Conservation (phyloP, 2,113 vertebrate genomes). For the Coryphaenoides rupestris region DNA sequence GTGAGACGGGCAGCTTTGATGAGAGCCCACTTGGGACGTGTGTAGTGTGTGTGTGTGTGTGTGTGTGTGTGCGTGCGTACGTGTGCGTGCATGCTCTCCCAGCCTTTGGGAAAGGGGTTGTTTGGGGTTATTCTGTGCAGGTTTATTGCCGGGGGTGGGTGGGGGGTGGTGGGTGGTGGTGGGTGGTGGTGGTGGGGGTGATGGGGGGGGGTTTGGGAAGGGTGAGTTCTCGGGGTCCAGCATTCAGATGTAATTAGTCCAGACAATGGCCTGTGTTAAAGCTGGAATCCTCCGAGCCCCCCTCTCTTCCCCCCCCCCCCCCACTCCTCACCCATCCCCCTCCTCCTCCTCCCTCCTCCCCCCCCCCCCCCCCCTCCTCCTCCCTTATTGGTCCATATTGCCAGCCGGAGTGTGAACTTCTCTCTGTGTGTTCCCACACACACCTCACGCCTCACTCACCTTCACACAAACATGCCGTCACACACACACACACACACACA, state of each 20-base stretch:
- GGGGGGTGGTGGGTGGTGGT: too few relatives aligned
- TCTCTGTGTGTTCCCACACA: too few relatives aligned
- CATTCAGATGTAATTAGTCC: slow-evolving; percentile 75
- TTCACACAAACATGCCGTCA: slow-evolving; percentile 42
- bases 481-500: too few relatives aligned
- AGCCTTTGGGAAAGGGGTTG: slow-evolving; percentile 61
- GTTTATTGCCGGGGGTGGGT: slow-evolving; percentile 21
- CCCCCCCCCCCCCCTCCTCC: slow-evolving; percentile 65
- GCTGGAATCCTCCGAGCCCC: slow-evolving; percentile 70
- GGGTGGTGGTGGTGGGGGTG: too few relatives aligned
- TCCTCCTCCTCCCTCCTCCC: slow-evolving; percentile 69
- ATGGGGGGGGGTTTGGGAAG: slow-evolving; percentile 25
- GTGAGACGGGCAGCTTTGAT: slow-evolving; percentile 55
- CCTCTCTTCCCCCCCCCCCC: too few relatives aligned
- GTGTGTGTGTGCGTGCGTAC: slow-evolving; percentile 7
- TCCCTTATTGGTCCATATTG: too few relatives aligned
- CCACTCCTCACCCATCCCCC: too few relatives aligned
- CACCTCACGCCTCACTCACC: too few relatives aligned
- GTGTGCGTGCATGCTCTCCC: slow-evolving; percentile 35
- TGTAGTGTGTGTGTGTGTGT: slow-evolving; percentile 37
- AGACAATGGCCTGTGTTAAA: slow-evolving; percentile 75
- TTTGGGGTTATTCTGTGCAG: slow-evolving; percentile 67
- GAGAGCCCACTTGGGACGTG: slow-evolving; percentile 41
- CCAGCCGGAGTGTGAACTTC: too few relatives aligned
- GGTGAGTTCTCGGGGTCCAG: slow-evolving; percentile 59